Evolutionary conservation across 2,797 vertebrate genomes (phyloP).

Genomic region (Nannoperca obscura): DNA sequence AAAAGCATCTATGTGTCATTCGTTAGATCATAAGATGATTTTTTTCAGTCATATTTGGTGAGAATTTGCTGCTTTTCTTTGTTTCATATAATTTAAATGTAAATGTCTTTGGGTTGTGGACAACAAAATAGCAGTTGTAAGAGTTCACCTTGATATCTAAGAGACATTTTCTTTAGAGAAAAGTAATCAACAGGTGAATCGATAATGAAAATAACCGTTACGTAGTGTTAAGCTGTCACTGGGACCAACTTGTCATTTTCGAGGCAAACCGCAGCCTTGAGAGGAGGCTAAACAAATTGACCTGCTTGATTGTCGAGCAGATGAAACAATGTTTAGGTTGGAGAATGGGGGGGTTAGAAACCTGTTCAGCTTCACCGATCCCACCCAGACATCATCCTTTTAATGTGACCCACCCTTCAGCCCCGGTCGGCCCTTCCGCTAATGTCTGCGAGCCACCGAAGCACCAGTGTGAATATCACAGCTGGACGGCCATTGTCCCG

Average conservation of each 20-base stretch:
- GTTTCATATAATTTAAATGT: neutral
- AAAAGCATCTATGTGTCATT: slow-evolving; percentile 42
- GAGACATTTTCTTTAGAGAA: neutral
- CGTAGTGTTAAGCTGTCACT: neutral
- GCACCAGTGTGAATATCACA: slow-evolving; percentile 83
- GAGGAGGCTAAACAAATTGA: slow-evolving; percentile 52
- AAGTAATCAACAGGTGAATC: neutral
- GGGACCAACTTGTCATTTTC: neutral
- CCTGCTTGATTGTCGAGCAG: slow-evolving; percentile 31
- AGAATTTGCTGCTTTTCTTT: neutral
- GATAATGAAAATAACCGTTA: neutral
- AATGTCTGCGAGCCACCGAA: slow-evolving; percentile 69
- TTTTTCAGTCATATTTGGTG: no score
- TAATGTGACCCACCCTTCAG: slow-evolving; percentile 75
- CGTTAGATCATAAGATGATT: neutral
- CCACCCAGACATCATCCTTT: slow-evolving; percentile 74
- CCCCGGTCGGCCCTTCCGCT: slow-evolving; percentile 60
- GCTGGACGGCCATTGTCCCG: slow-evolving; percentile 85
- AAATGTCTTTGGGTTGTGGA: neutral
- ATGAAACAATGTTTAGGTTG: slow-evolving; percentile 60
- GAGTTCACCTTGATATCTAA: no score
- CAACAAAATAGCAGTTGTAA: neutral
- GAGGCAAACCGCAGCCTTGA: neutral
- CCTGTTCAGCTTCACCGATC: slow-evolving; percentile 69
- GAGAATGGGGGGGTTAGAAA: slow-evolving; percentile 51